Evolutionary conservation across 1,140 invertebrate genomes (phyloP), one percentile per base, ranked within the genome.

Genomic region (Heterodera carotae): DNA sequence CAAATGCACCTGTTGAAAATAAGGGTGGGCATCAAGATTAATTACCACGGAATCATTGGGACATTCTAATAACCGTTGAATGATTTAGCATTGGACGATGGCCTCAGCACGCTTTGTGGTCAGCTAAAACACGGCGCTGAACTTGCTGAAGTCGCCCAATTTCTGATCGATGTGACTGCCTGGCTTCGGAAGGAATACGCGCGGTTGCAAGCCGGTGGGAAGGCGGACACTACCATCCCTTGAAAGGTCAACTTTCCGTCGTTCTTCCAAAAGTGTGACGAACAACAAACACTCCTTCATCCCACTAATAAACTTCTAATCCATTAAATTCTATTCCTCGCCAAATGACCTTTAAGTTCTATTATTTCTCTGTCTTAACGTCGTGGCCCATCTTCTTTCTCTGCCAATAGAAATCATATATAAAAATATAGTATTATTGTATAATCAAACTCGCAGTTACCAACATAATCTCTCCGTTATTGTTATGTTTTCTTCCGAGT

Each of bases 121-220:
- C 60, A 78, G 53, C 29, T 78, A 33, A 76, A 68, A 34, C 31
- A 36, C 27, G 68, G 29, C 43, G 33, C 76, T 25, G 71, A 53
- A 34, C 59, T 78, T 39, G 29, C 29, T 12, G 43, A 78, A 34
- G 39, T 78, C 12, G 76, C 76, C 22, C 34, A 76, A 1, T 78
- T 33, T 59, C 43, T 78, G 31, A 76, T 78, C 36, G 75, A 73
- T 27, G 36, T 69, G 1, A 69, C 75, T 18, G 56, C n/a, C 34
- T 76, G 76, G 39, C 36, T 78, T 27, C 18, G 64, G 31, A 60
- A 77, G 34, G 76, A 78, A 36, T 78, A 78, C 25, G 56, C 43
- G 39, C 48, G 39, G 62, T 66, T 66, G 62, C 29, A 31, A 22
- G 25, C 48, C 48, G 48, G 18, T 22, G 48, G 12, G 15, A 53